Conservation (phyloP, 2,888 invertebrate genomes). For the Epinotia brunnichana region DNA sequence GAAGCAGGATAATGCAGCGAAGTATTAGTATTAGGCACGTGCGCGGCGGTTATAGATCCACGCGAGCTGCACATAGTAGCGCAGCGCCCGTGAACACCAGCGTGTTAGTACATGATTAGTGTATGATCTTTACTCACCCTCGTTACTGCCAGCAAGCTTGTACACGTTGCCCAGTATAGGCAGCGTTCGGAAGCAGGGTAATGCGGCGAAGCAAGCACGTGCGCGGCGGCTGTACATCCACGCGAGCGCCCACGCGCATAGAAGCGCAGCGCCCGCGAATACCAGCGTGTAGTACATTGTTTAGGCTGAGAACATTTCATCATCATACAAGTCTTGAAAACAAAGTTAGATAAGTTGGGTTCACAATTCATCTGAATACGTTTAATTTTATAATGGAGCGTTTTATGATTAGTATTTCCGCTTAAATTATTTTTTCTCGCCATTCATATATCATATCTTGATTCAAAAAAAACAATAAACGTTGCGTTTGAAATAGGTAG, state of each 20-base stretch:
- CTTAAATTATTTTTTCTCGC: no score
- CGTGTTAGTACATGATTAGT: neutral
- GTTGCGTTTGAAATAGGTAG: no score
- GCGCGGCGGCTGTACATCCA: conserved; percentile 53
- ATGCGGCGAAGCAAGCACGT: conserved; percentile 51
- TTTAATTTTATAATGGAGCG: no score
- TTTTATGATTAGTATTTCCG: no score
- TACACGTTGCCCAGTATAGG: conserved; percentile 63
- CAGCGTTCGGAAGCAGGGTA: conserved; percentile 57
- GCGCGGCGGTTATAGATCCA: conserved; percentile 52
- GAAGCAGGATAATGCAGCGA: conserved; percentile 55
- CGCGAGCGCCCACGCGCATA: conserved; percentile 48
- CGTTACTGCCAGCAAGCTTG: conserved; percentile 54
- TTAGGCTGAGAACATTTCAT: neutral
- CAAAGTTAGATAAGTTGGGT: no score
- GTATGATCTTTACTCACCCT: conserved; percentile 49
- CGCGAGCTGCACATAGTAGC: conserved; percentile 38
- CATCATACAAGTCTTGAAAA: no score
- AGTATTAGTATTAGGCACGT: conserved; percentile 54
- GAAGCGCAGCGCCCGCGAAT: conserved; percentile 33
- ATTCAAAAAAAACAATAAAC: no score
- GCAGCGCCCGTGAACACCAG: conserved; percentile 43
- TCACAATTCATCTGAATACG: no score
- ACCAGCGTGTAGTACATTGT: conserved; percentile 42
- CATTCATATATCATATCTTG: no score